Evolutionary conservation across 2,888 invertebrate genomes (phyloP), one percentile per base, ranked within the genome.

Genomic region (Tethea ocularis): DNA sequence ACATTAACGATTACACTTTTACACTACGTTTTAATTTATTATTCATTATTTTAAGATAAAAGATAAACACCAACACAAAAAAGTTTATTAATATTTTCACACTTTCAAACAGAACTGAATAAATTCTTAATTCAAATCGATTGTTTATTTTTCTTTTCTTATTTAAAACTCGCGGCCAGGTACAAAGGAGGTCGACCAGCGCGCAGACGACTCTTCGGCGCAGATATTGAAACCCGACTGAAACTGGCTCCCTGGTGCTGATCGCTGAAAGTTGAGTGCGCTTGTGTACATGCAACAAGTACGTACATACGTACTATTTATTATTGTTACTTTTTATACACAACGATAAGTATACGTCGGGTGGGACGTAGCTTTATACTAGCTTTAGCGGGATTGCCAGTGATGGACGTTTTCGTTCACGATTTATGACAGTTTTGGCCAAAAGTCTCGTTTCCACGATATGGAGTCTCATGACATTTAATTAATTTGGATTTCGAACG

Each of bases 251-350:
- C 53, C 51, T 52, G 52, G 53, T n/a, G n/a, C 26, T 51, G 59
- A n/a, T n/a, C n/a, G 46, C 66, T 71, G 64, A 72, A 75, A 75
- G 63, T 77, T 58, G 57, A 61, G 58, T 61, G 63, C 61, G 65
- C 54, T 63, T 68, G 69, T 68, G 69, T 74, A 69, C 75, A 70
- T 83, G 80, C 85, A 86, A 86, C 86, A 86, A 86, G 86, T 86
- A 84, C 59, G 67, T 74, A 71, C 61, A 61, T 70, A 62, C 67
- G 5, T 38, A 62, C 69, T 62, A 59, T 56, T 59, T 57, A 55
- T 58, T 57, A 53, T 58, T 52, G 57, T 56, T 61, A 63, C 17
- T 41, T 38, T 36, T 15, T 41, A 41, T 41, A 41, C 41, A 17
- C 6, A 17, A 17, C 17, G 17, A 2, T 17, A 17, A 17, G 5